Conservation (phyloP, 2,797 vertebrate species). For the Parauchenoglanis punctatus region DNA sequence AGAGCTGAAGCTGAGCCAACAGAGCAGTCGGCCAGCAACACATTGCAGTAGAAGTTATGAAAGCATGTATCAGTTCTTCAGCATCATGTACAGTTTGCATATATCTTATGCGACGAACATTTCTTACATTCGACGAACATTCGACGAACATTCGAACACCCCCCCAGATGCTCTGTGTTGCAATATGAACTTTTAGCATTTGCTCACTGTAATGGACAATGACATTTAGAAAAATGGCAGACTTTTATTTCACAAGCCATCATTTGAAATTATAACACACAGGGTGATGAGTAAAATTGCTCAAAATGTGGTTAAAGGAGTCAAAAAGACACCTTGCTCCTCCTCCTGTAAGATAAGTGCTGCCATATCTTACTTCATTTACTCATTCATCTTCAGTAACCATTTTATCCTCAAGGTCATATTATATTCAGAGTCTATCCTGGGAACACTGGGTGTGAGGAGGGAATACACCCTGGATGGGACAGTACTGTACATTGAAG, state of each 20-base stretch:
- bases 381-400: neutral
- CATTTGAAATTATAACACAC: neutral
- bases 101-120: neutral
- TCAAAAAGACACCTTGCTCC: neutral
- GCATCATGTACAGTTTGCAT: neutral
- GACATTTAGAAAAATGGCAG: constrained; percentile 3
- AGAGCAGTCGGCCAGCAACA: neutral
- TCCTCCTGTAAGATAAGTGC: neutral
- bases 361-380: neutral
- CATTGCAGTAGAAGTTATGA: neutral
- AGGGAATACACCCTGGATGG: neutral
- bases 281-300: neutral
- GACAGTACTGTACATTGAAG: neutral
- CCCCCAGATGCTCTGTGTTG: neutral
- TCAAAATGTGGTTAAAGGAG: neutral
- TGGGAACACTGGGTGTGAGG: neutral
- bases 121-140: neutral
- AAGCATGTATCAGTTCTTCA: neutral
- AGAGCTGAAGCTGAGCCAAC: constrained; percentile 2
- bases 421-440: neutral
- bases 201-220: constrained; percentile 4
- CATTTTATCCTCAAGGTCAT: constrained; percentile 6
- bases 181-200: neutral
- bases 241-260: neutral
- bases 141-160: too few species aligned